A percentile compares a stretch with the other conserved stretches of the same genome.
These are phyloP conservation scores for Chromobotia macracanthus DNA, from an alignment of 2,797 vertebrate species.

Conservation along the genomic window DNA sequence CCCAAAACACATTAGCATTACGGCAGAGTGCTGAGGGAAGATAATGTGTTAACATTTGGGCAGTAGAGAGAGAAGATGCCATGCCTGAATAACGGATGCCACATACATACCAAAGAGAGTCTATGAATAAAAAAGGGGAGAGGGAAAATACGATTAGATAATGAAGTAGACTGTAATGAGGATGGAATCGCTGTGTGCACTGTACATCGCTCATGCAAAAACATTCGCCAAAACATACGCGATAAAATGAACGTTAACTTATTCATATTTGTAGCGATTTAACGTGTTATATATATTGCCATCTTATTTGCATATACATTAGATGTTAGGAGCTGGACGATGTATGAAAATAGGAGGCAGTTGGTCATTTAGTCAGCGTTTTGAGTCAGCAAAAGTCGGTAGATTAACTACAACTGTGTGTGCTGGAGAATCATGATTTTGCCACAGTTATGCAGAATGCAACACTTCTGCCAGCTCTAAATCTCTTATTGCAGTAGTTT, in stretches of 20 bases:
- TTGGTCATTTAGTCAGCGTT: conserved; percentile 10
- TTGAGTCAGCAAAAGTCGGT: not conserved
- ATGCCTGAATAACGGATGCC: conserved; percentile 75
- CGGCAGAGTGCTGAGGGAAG: conserved; percentile 64
- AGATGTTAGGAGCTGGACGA: conserved; percentile 48
- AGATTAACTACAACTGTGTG: conserved; percentile 18
- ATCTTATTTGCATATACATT: conserved; percentile 74
- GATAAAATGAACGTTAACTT: conserved; percentile 67
- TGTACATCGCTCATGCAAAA: conserved; percentile 59
- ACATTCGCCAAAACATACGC: conserved; percentile 49
- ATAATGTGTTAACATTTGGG: conserved; percentile 73
- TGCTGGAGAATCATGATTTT: not conserved
- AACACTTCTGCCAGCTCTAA: not conserved
- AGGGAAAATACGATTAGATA: conserved; percentile 68
- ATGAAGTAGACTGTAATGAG: conserved; percentile 67
- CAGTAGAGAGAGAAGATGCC: conserved; percentile 42
- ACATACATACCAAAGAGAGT: conserved; percentile 56
- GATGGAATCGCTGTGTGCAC: conserved; percentile 50
- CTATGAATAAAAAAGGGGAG: conserved; percentile 61
- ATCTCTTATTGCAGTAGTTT: conserved; percentile 2
- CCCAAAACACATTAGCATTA: conserved; percentile 77
- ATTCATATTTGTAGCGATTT: conserved; percentile 70
- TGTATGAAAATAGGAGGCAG: conserved; percentile 9
- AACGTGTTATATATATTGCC: conserved; percentile 66
- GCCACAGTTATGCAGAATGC: conserved; percentile 18